Percentiles rank a stretch among this genome's conserved stretches.
Evolutionary conservation across 2,888 invertebrate species (phyloP).

Genomic region (Meta bourneti): DNA sequence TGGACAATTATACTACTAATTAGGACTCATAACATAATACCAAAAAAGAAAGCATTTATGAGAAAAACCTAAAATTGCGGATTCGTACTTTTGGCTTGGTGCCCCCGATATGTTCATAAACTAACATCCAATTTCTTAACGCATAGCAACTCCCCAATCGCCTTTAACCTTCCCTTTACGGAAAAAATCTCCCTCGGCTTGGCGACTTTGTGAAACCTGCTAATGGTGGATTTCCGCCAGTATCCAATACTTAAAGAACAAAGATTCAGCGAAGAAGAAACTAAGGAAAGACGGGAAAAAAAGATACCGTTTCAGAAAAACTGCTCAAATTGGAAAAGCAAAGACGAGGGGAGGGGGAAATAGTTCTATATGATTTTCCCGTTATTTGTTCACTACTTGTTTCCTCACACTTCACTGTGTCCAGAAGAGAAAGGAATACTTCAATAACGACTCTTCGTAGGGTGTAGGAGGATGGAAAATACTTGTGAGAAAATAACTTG

Average conservation of each 20-base stretch:
- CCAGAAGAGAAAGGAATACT: slow-evolving; percentile 57
- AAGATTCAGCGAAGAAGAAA: slow-evolving; percentile 38
- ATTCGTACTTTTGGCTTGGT: too few relatives aligned
- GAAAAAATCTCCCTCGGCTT: neutral
- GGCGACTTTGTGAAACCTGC: slow-evolving; percentile 23
- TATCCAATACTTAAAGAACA: slow-evolving; percentile 60
- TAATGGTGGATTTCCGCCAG: slow-evolving; percentile 39
- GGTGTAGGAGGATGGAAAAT: slow-evolving; percentile 3
- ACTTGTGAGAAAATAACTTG: slow-evolving; percentile 19
- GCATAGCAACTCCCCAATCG: neutral
- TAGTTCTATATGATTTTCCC: slow-evolving; percentile 59
- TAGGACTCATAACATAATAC: too few relatives aligned
- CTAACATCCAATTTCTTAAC: neutral
- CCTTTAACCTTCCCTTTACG: neutral
- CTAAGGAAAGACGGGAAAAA: neutral
- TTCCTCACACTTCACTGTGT: slow-evolving; percentile 54
- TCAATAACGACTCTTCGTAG: slow-evolving; percentile 56
- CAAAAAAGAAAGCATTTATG: too few relatives aligned
- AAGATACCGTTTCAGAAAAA: slow-evolving; percentile 40
- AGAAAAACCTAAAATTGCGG: too few relatives aligned
- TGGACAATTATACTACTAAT: too few relatives aligned
- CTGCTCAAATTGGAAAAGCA: slow-evolving; percentile 51
- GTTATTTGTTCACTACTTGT: slow-evolving; percentile 69
- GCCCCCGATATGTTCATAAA: too few relatives aligned
- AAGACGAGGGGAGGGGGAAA: slow-evolving; percentile 16